Evolutionary conservation across 1,140 invertebrate genomes (phyloP).

Genomic region (Zaprionus gabonicus): DNA sequence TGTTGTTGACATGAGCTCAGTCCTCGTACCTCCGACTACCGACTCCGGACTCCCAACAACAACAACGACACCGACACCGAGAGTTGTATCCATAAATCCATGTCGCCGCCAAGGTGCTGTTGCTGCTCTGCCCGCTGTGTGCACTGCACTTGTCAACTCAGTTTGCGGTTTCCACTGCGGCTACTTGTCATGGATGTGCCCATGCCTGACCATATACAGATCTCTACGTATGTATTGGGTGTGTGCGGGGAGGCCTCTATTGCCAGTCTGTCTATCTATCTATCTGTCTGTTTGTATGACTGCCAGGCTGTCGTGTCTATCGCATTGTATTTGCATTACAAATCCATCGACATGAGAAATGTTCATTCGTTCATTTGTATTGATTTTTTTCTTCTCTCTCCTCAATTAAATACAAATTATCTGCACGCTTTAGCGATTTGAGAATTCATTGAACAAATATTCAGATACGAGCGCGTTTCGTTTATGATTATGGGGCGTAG

Average conservation of each 20-base stretch:
- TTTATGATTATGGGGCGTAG: constrained; percentile 35
- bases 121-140: constrained; percentile 50
- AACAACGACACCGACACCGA: neutral
- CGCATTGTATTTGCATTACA: constrained; percentile 69
- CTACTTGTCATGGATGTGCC: constrained; percentile 63
- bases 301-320: neutral
- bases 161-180: constrained; percentile 63
- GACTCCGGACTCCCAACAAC: neutral
- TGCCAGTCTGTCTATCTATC: constrained; percentile 2
- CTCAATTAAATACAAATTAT: constrained; percentile 78
- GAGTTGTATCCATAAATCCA: constrained; percentile 69
- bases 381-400: constrained; percentile 28
- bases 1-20: constrained; percentile 69
- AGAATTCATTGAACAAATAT: constrained; percentile 77
- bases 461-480: constrained; percentile 47
- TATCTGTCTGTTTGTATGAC: neutral
- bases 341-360: constrained; percentile 57
- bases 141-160: constrained; percentile 78
- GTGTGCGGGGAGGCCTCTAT: constrained; percentile 1
- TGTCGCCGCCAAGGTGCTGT: constrained; percentile 57
- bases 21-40: constrained; percentile 1
- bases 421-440: constrained; percentile 77
- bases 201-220: constrained; percentile 34
- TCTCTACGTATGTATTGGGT: no score
- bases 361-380: constrained; percentile 54